phyloP scores from a whole-genome alignment of 2,797 vertebrate genomes.

The Rhincodon typus region DNA sequence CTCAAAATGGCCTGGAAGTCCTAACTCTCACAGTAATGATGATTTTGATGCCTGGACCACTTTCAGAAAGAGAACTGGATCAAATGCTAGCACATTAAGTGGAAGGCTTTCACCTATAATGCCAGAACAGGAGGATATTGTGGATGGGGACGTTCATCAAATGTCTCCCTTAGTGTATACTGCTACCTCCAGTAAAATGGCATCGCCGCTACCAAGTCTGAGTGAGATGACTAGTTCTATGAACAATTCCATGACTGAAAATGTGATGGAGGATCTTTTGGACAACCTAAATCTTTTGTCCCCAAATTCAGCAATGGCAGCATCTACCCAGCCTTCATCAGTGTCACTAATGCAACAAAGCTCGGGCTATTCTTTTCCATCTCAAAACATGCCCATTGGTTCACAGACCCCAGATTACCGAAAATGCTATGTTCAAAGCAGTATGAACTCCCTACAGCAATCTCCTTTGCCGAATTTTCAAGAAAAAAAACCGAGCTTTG shows the following conservation, averaged over 20 bases:
- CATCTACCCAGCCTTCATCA: constrained; percentile 84
- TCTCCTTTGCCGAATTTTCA: constrained; percentile 81
- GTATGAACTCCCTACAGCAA: constrained; percentile 72
- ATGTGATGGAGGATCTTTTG: constrained; percentile 93
- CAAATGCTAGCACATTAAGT: constrained; percentile 90
- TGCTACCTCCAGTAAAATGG: constrained; percentile 80
- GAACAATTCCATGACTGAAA: constrained; percentile 68
- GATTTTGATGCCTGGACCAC: constrained; percentile 94
- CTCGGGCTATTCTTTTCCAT: constrained; percentile 80
- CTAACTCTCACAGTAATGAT: constrained; percentile 93
- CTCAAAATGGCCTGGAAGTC: constrained; percentile 94
- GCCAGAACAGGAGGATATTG: constrained; percentile 88
- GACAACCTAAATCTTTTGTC: constrained; percentile 96
- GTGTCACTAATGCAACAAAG: constrained; percentile 80
- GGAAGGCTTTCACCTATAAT: constrained; percentile 92
- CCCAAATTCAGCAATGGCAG: constrained; percentile 74
- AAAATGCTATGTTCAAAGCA: constrained; percentile 83
- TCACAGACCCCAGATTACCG: constrained; percentile 78
- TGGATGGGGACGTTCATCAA: constrained; percentile 78
- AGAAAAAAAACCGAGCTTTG: constrained; percentile 78
- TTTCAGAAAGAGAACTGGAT: constrained; percentile 88
- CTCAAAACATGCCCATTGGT: constrained; percentile 72
- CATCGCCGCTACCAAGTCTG: constrained; percentile 87
- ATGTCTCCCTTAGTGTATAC: constrained; percentile 72
- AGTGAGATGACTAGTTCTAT: constrained; percentile 86